Evolutionary conservation across 2,888 invertebrate genomes (phyloP).

Genomic region (Azorinus chamasolen): DNA sequence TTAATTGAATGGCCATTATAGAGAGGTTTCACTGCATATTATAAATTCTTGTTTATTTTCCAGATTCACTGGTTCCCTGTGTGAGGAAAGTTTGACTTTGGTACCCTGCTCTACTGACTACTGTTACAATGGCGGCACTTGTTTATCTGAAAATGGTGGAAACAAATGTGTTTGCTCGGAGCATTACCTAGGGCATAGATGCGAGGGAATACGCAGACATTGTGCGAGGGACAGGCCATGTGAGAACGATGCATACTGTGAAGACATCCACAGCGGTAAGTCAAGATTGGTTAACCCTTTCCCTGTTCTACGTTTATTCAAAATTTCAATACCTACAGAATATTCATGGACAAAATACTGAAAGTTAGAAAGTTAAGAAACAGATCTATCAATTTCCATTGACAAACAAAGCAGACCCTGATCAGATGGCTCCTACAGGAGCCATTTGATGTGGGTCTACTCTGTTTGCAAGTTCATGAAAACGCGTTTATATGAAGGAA

Average conservation of each 20-base stretch:
- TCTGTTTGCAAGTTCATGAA: too few relatives aligned
- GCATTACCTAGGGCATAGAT: slow-evolving; percentile 68
- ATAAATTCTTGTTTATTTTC: not conserved
- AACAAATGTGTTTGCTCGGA: slow-evolving; percentile 68
- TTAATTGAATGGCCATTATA: too few relatives aligned
- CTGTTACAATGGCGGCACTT: slow-evolving; percentile 71
- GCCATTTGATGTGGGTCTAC: too few relatives aligned
- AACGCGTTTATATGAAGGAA: too few relatives aligned
- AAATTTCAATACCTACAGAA: too few relatives aligned
- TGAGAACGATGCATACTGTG: slow-evolving; percentile 78
- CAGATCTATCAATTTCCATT: too few relatives aligned
- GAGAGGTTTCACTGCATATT: too few relatives aligned
- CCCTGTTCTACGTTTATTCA: too few relatives aligned
- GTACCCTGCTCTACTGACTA: slow-evolving; percentile 62
- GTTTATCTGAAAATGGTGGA: slow-evolving; percentile 59
- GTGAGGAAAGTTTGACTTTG: slow-evolving; percentile 41
- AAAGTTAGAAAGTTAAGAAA: too few relatives aligned
- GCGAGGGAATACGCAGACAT: slow-evolving; percentile 76
- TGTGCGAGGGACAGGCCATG: slow-evolving; percentile 77
- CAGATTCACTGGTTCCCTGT: slow-evolving; percentile 72
- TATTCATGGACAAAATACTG: too few relatives aligned
- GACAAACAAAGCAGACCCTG: too few relatives aligned
- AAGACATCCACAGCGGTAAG: slow-evolving; percentile 75
- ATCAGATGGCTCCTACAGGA: too few relatives aligned
- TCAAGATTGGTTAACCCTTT: not conserved